Base-by-base conservation (phyloP, 2,888 invertebrate genomes). In the Xestia ashworthii region DNA sequence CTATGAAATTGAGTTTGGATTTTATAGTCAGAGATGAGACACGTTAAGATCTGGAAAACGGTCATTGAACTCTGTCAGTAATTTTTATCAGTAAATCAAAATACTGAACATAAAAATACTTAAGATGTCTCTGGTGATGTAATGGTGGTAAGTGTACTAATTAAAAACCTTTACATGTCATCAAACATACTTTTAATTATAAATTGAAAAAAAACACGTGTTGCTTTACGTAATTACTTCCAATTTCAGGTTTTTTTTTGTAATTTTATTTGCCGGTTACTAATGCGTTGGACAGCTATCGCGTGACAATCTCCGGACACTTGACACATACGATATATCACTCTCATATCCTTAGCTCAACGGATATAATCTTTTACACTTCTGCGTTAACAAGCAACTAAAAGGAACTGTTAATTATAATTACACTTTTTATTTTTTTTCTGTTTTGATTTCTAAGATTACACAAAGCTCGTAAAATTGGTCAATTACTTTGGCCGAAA, bases 341-440 rank as follows among this genome's bases (percentile, higher is more conserved):
- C 58, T 78, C 65, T 53, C 73, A 76, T 76, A 81, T 87, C 78
- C 41, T 76, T 58, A 66, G 70, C n/a, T 71, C 55, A 75, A 76
- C 70, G 78, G 81, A 83, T 82, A 86, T 78, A 69, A 87, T 82
- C 66, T 87, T 80, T 80, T 86, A 86, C 64, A 76, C 74, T 83
- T 79, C 78, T 72, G 71, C 74, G 25, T 60, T 70, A 82, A 86
- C 78, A 78, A 80, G 75, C 64, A 46, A 74, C 38, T 76, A 68
- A 80, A 76, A 76, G 62, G 25, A 77, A 65, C 41, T 16, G n/a
- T 46, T 68, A 44, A 53, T 83, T 60, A 70, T 67, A 14, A 44
- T 55, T n/a, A 76, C 19, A 38, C 6, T 67, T 66, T 44, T 72
- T 25, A 32, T 1, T 46, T 46, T 41, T 46, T 14, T 58, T 53